Conservation (phyloP, 2,797 vertebrate species). For the Notamacropus eugenii region DNA sequence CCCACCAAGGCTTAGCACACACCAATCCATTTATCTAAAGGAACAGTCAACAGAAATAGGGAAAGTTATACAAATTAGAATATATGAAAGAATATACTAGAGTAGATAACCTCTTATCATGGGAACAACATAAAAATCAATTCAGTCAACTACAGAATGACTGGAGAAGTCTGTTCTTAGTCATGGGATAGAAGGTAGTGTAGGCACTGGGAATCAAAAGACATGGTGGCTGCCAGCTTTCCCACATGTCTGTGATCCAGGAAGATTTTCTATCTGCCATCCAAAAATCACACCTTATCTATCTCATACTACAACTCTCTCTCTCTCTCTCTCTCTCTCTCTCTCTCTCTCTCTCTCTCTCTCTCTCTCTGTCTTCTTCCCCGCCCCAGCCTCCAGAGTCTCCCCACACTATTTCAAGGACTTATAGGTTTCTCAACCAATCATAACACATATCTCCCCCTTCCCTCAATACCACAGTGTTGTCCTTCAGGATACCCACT, state of each 20-base stretch:
- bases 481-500: neutral
- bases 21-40: neutral
- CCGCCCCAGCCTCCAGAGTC: neutral
- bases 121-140: neutral
- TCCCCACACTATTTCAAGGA: neutral
- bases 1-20: neutral
- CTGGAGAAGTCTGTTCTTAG: neutral
- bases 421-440: neutral
- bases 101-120: neutral
- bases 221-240: neutral
- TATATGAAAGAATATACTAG: neutral
- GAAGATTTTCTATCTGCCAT: neutral
- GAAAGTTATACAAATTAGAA: neutral
- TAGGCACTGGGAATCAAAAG: neutral
- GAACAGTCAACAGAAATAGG: neutral
- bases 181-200: neutral
- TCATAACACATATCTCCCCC: neutral
- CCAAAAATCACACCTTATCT: neutral
- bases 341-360: too few relatives aligned
- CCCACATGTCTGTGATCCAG: neutral
- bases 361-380: too few relatives aligned
- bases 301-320: neutral
- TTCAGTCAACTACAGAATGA: neutral
- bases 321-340: too few relatives aligned
- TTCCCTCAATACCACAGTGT: neutral